Percentiles rank a stretch among this genome's conserved stretches.
Conservation (phyloP, 2,797 vertebrate species). For the Oreochromis grahami region DNA sequence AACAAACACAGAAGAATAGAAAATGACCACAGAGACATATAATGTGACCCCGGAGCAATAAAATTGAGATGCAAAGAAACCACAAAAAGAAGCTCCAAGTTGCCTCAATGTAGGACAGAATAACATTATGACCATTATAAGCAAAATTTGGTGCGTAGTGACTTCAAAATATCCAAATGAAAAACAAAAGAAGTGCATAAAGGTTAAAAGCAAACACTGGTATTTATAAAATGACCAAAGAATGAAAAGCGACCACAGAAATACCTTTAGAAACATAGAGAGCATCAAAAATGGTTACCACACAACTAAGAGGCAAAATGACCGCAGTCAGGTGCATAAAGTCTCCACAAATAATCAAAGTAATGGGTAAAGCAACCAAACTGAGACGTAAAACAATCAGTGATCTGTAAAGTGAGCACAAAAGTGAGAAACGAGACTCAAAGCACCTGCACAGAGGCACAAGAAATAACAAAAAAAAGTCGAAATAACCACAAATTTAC, state of each 20-base stretch:
- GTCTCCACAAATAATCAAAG: neutral
- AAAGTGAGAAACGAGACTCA: neutral
- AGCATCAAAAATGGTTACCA: neutral
- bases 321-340: neutral
- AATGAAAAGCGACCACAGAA: neutral
- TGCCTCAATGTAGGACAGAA: neutral
- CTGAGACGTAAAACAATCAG: neutral
- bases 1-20: neutral
- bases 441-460: neutral
- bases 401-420: neutral
- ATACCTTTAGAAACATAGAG: neutral
- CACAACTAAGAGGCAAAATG: neutral
- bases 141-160: fast-evolving
- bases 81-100: neutral
- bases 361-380: neutral
- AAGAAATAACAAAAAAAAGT: neutral
- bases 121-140: neutral
- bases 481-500: fast-evolving
- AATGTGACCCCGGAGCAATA: neutral
- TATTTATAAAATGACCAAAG: neutral
- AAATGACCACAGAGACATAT: neutral
- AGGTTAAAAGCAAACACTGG: neutral
- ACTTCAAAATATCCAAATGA: no score
- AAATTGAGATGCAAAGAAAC: neutral
- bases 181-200: neutral